Base-by-base conservation (phyloP, 1,140 invertebrate species). In the Meloidogyne hapla region DNA sequence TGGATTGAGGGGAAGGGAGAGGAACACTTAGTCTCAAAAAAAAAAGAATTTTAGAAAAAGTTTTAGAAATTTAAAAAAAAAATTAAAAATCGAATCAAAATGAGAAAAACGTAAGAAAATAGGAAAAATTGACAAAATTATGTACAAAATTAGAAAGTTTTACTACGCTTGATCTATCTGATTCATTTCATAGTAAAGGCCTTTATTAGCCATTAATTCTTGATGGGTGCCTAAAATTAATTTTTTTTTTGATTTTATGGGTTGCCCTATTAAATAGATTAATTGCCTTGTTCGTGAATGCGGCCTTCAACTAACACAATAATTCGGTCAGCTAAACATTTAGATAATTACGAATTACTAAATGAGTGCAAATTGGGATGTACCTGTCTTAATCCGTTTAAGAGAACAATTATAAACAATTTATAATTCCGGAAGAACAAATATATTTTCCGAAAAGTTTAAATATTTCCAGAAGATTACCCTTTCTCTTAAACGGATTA, bases 261-360 rank as follows among this genome's bases (percentile, higher is more conserved):
- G n/a, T n/a, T n/a, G n/a, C 23, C 40, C 6, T 8, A 66, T 33
- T 33, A 4, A 42, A 48, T 1, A 3, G 25, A 13, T 21, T 66
- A 18, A 70, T 65, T 65, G 21, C 75, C 76, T 56, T 82, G 71
- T 78, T 89, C 88, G 0, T 78, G 78, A 12, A 88, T 82, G 56
- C 77, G 72, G 10, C 88, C 88, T 62, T 87, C 78, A 9, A 86
- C 80, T 13, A 89, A 78, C 9, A 84, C 83, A 62, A 87, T 81
- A 28, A 89, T 89, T 26, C 82, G 66, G 79, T 89, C 88, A n/a
- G 86, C 88, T n/a, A n/a, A n/a, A n/a, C n/a, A n/a, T n/a, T n/a
- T n/a, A n/a, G n/a, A n/a, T n/a, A n/a, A n/a, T n/a, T n/a, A n/a
- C n/a, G n/a, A n/a, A n/a, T n/a, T n/a, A n/a, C n/a, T n/a, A n/a